Evolutionary conservation across 2,888 invertebrate genomes (phyloP), one percentile per base, ranked within the genome.

Genomic region (Polydrusus cervinus): DNA sequence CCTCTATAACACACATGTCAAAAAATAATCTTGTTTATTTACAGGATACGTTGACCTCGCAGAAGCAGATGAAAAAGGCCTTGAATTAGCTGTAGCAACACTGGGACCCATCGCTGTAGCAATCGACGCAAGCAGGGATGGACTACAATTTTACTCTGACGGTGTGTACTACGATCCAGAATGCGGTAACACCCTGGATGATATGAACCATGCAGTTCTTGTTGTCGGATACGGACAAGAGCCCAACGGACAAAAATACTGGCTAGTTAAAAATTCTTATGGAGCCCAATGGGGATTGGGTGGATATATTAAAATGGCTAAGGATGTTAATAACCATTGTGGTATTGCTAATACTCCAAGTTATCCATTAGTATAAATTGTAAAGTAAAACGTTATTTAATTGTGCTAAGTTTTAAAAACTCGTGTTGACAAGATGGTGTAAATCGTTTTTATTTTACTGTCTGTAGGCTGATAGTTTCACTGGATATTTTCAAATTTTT

Each of bases 61-160:
- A 0, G 82, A 88, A 70, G 94, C 93, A 0, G 90, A 92, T 84
- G 97, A 97, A 87, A 84, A 90, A 16, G 92, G 92, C 82, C 88
- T 97, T 83, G 90, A 91, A 88, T 87, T 89, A 78, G 97, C 96
- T 8, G 91, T 97, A 61, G 96, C 96, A 71, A 94, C 94, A 0
- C 86, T 94, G 76, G 97, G 97, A 0, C 97, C 97, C 10, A 90
- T 97, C 40, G 91, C 96, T 9, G 93, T 95, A 53, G 97, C 95
- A 82, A 96, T 97, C 83, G 97, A 98, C 89, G 97, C 97, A 70
- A 92, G 93, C 55, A 94, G 92, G 80, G 90, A 91, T 83, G 92
- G 93, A 76, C 96, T 97, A 91, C 96, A 97, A 88, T 93, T 95
- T 86, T 97, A 97, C 88, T 90, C 91, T 2, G 88, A 90, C 80